Conservation (phyloP, 2,113 vertebrate species). For the Prolemur simus region DNA sequence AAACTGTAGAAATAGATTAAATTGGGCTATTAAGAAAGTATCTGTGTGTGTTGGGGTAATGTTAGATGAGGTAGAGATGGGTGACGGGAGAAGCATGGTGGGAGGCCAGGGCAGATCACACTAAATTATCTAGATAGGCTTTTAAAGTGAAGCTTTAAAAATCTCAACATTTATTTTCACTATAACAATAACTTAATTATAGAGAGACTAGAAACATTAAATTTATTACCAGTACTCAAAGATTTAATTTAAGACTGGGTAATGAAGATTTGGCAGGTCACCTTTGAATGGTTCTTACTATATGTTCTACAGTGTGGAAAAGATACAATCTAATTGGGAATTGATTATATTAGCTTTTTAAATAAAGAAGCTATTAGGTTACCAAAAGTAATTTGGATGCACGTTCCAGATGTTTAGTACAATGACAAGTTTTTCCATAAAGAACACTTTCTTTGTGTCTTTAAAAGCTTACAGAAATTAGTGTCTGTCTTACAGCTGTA, state of each 20-base stretch:
- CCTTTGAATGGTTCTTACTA: conserved; percentile 7
- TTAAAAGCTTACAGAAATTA: not conserved
- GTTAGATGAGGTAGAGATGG: not conserved
- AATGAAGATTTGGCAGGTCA: conserved; percentile 31
- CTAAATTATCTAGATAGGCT: not conserved
- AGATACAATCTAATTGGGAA: conserved; percentile 46
- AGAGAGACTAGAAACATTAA: not conserved
- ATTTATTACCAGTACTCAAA: not conserved
- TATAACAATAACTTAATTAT: conserved; percentile 26
- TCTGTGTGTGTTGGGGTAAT: not conserved
- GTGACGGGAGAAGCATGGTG: not conserved
- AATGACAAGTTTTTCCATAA: conserved; percentile 44
- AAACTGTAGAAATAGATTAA: not conserved
- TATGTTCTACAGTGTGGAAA: not conserved
- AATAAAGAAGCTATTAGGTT: conserved; percentile 38
- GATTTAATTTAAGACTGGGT: conserved; percentile 37
- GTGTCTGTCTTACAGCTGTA: not conserved
- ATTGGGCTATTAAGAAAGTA: not conserved
- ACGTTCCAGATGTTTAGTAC: conserved; percentile 46
- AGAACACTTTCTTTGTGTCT: conserved; percentile 23
- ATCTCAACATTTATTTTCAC: not conserved
- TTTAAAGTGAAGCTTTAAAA: conserved; percentile 27
- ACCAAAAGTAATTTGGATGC: conserved; percentile 46
- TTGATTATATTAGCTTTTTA: conserved; percentile 41
- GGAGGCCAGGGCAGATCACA: not conserved